Evolutionary conservation across 1,140 invertebrate species (phyloP).

Genomic region (Drosophila nigrodunni): DNA sequence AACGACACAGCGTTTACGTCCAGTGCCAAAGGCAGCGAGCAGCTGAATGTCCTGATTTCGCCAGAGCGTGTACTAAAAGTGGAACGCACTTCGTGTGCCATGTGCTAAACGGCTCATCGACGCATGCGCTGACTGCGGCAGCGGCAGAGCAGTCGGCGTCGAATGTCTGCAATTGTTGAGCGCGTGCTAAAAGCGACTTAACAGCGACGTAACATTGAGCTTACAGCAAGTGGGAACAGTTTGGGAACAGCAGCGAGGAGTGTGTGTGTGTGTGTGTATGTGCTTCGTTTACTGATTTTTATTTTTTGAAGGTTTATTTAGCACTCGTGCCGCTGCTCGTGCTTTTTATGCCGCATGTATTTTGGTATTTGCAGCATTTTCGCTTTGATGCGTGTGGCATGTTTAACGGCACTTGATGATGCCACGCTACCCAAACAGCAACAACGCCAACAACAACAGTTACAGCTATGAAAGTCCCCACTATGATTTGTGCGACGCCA

Average conservation of each 20-base stretch:
- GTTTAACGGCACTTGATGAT: constrained; percentile 62
- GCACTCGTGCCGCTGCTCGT: constrained; percentile 34
- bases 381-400: constrained; percentile 66
- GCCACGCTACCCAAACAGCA: constrained; percentile 20
- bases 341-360: constrained; percentile 50
- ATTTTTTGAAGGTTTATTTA: constrained; percentile 30
- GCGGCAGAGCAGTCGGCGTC: constrained; percentile 16
- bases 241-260: not conserved
- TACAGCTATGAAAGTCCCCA: not conserved
- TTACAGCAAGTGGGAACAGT: constrained; percentile 46
- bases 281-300: constrained; percentile 6
- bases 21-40: constrained; percentile 31
- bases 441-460: constrained; percentile 11
- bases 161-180: not conserved
- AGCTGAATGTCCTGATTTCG: constrained; percentile 59
- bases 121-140: constrained; percentile 53
- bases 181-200: constrained; percentile 30
- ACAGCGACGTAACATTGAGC: constrained; percentile 49
- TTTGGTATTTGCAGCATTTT: constrained; percentile 55
- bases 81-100: not conserved
- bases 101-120: constrained; percentile 31
- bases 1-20: constrained; percentile 15
- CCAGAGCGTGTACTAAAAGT: constrained; percentile 42
- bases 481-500: constrained; percentile 45
- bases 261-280: not conserved